phyloP scores from a whole-genome alignment of 2,888 invertebrate genomes.

The Agonopterix subpropinquella region DNA sequence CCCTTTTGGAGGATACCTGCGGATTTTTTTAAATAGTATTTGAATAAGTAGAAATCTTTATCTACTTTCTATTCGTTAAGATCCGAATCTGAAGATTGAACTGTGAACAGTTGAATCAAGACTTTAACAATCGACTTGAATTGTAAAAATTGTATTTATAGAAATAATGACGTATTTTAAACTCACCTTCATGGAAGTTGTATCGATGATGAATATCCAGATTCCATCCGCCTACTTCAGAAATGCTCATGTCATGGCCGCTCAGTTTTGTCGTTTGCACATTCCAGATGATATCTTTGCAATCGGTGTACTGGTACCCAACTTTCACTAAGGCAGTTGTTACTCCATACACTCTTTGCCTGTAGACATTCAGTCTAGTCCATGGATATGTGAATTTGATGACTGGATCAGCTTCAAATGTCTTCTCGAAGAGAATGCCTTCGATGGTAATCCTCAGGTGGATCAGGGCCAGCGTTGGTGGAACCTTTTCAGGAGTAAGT shows the following conservation, averaged over 20 bases:
- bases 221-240: slow-evolving; percentile 98
- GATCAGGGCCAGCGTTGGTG: slow-evolving; percentile 88
- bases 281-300: slow-evolving; percentile 96
- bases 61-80: no score
- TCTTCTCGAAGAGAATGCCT: slow-evolving; percentile 93
- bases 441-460: slow-evolving; percentile 95
- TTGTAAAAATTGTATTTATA: no score
- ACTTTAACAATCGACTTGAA: no score
- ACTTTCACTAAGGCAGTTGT: slow-evolving; percentile 96
- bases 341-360: slow-evolving; percentile 97
- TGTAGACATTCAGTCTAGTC: slow-evolving; percentile 97
- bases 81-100: no score
- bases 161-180: neutral
- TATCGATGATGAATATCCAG: slow-evolving; percentile 98
- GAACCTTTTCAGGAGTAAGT: slow-evolving; percentile 89
- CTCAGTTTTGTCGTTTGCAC: slow-evolving; percentile 95
- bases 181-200: slow-evolving; percentile 95
- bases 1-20: slow-evolving; percentile 96
- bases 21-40: slow-evolving; percentile 6
- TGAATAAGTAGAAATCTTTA: no score
- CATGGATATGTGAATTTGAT: slow-evolving; percentile 98
- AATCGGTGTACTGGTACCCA: slow-evolving; percentile 96
- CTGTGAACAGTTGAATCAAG: no score
- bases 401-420: slow-evolving; percentile 96
- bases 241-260: slow-evolving; percentile 97